These are phyloP conservation scores for Pammene aurita DNA, from an alignment of 2,888 invertebrate genomes.

Conservation along the genomic window DNA sequence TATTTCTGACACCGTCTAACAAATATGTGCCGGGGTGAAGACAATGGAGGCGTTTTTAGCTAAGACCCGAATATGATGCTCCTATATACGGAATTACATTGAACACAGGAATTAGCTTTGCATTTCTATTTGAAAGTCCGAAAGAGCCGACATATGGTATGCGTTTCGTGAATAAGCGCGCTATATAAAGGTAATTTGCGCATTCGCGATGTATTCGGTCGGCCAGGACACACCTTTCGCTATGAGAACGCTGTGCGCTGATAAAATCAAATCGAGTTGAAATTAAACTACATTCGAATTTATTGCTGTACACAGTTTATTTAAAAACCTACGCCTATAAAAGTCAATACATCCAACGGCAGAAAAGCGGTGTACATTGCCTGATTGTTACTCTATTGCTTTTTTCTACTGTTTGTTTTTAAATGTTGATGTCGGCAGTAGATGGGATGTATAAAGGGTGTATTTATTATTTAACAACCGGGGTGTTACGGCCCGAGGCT, in stretches of 20 bases:
- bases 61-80: neutral
- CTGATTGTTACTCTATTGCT: neutral
- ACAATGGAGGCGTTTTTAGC: too few species aligned
- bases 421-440: neutral
- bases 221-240: too few species aligned
- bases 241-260: too few species aligned
- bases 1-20: slow-evolving; percentile 25
- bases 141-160: too few species aligned
- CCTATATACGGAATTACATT: neutral
- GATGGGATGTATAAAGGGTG: neutral
- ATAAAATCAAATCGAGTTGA: too few species aligned
- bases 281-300: too few species aligned
- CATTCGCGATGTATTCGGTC: too few species aligned
- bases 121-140: too few species aligned
- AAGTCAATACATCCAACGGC: neutral
- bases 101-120: neutral
- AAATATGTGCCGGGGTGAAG: neutral
- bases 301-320: neutral
- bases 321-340: neutral
- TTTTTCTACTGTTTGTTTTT: slow-evolving; percentile 8
- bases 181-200: too few species aligned
- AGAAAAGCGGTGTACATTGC: neutral
- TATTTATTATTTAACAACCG: slow-evolving; percentile 28
- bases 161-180: too few species aligned
- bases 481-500: slow-evolving; percentile 1